Evolutionary conservation across 2,888 invertebrate genomes (phyloP).

Genomic region (Ernsta delagoae): DNA sequence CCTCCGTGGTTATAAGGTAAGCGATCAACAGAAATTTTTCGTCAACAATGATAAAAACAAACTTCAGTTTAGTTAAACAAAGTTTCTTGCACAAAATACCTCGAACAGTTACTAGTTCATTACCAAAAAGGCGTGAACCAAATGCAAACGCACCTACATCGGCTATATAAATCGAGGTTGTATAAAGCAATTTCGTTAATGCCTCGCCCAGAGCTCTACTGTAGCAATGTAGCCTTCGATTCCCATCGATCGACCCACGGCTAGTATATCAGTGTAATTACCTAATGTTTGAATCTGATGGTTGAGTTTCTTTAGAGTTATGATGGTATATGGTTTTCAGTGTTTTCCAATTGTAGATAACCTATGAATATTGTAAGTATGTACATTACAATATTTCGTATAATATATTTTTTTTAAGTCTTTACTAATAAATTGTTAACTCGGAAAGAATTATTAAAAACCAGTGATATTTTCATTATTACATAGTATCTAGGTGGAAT

Average conservation of each 20-base stretch:
- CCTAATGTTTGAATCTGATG: constrained; percentile 22
- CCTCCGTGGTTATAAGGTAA: too few species aligned
- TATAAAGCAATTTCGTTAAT: constrained; percentile 81
- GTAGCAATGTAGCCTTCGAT: constrained; percentile 51
- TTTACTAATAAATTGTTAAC: too few species aligned
- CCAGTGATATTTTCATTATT: too few species aligned
- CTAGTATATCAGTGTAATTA: constrained; percentile 30
- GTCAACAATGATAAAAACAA: neutral
- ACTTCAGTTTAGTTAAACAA: too few species aligned
- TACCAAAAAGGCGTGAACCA: constrained; percentile 13
- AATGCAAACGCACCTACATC: constrained; percentile 17
- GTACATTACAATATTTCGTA: too few species aligned
- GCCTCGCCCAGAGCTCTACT: constrained; percentile 60
- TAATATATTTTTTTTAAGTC: too few species aligned
- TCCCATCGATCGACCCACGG: constrained; percentile 46
- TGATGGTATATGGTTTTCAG: too few species aligned
- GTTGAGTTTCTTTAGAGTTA: neutral
- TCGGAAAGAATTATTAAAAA: too few species aligned
- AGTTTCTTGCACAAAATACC: neutral
- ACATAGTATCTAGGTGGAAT: too few species aligned
- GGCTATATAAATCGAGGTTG: constrained; percentile 33
- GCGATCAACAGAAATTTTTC: too few species aligned
- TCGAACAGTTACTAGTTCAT: constrained; percentile 7
- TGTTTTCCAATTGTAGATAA: too few species aligned
- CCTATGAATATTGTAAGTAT: too few species aligned